A percentile compares a stretch with the other conserved stretches of the same genome.
These are phyloP conservation scores for Sarcophaga peregrina DNA, from an alignment of 1,140 invertebrate genomes.

Conservation along the genomic window DNA sequence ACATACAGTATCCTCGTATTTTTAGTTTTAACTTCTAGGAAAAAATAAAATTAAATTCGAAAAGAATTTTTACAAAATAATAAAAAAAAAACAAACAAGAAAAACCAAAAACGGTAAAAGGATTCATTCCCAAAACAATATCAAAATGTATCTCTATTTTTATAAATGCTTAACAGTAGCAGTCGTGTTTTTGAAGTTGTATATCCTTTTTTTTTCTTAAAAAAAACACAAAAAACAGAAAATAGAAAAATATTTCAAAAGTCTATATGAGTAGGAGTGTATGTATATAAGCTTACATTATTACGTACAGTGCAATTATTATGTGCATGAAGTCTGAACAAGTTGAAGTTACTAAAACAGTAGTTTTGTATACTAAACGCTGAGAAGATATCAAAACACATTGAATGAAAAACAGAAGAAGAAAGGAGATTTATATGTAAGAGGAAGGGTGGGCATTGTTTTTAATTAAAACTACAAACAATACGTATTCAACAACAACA, in stretches of 20 bases:
- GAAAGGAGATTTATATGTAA: background rate
- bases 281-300: background rate
- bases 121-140: background rate
- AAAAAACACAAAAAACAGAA: background rate
- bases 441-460: background rate
- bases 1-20: too few relatives aligned
- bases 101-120: background rate
- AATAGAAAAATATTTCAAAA: background rate
- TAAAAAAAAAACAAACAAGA: background rate
- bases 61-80: background rate
- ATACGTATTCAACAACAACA: background rate
- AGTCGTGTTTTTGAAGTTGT: background rate
- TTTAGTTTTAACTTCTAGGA: too few relatives aligned
- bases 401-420: too few relatives aligned
- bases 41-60: too few relatives aligned
- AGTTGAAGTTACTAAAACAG: conserved; percentile 21
- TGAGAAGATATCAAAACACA: too few relatives aligned
- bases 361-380: background rate
- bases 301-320: background rate
- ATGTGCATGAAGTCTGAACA: conserved; percentile 1
- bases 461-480: conserved; percentile 23
- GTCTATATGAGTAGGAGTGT: background rate
- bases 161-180: background rate
- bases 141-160: background rate
- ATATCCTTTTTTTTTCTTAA: background rate